Conservation (phyloP, 2,888 invertebrate species). For the Coelinius sp. region DNA sequence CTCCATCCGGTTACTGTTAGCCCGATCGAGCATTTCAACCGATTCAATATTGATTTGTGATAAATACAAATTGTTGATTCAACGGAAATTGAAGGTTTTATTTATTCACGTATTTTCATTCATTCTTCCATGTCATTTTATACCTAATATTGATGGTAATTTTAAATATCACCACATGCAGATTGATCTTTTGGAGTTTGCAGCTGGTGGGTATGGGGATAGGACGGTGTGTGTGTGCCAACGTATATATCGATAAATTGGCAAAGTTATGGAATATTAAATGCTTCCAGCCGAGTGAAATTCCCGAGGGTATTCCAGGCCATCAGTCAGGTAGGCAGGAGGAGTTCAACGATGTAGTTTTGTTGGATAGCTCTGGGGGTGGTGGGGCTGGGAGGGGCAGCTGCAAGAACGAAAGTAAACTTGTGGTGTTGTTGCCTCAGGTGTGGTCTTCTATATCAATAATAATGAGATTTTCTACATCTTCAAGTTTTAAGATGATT, state of each 20-base stretch:
- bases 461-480: constrained; percentile 18
- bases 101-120: not conserved
- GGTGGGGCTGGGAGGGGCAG: not conserved
- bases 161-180: not conserved
- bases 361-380: constrained; percentile 32
- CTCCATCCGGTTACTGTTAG: constrained; percentile 29
- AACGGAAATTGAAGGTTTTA: constrained; percentile 10
- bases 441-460: constrained; percentile 12
- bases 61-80: constrained; percentile 9
- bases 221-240: constrained; percentile 48
- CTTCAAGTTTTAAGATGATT: constrained; percentile 19
- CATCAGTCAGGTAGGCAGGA: constrained; percentile 26
- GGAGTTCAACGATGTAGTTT: constrained; percentile 23
- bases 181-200: constrained; percentile 24
- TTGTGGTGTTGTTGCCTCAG: not conserved
- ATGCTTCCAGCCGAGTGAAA: constrained; percentile 58
- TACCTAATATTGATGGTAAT: no score
- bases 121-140: not conserved
- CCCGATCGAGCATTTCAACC: constrained; percentile 10
- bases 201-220: constrained; percentile 28
- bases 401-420: constrained; percentile 34
- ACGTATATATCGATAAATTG: constrained; percentile 59
- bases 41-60: constrained; percentile 9
- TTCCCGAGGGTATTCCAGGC: constrained; percentile 49
- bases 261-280: constrained; percentile 62